phyloP scores from a whole-genome alignment of 2,888 invertebrate species.

The Myopa testacea region DNA sequence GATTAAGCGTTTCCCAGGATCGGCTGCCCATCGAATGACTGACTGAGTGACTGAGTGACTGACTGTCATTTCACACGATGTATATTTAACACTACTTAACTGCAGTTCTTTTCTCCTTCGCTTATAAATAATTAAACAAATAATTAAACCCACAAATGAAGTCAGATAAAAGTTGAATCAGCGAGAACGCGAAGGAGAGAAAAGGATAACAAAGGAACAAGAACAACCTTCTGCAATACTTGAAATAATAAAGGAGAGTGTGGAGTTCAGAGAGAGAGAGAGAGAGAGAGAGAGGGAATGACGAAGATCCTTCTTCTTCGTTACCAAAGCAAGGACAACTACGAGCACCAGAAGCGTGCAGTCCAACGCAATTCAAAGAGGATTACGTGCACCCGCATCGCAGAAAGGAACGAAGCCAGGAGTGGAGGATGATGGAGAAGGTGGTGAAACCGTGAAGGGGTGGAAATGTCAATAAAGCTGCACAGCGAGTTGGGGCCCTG shows the following conservation, averaged over 20 bases:
- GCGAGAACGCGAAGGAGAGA: not conserved
- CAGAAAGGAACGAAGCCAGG: not conserved
- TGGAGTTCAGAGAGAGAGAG: not conserved
- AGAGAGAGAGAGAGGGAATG: not conserved
- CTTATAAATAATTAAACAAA: slow-evolving; percentile 19
- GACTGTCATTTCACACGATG: not conserved
- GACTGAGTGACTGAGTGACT: not conserved
- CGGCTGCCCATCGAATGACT: not conserved
- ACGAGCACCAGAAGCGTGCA: not conserved
- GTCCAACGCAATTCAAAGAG: not conserved
- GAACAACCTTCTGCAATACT: not conserved
- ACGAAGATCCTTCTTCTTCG: not conserved
- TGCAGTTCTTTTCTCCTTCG: not conserved
- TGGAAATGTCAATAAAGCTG: slow-evolving; percentile 19
- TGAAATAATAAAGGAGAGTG: not conserved
- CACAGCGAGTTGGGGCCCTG: not conserved
- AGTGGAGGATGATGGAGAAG: not conserved
- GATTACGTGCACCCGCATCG: too few species aligned
- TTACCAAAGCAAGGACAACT: too few species aligned
- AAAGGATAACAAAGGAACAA: not conserved
- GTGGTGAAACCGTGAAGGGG: not conserved
- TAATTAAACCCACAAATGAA: slow-evolving; percentile 9
- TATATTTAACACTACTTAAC: not conserved
- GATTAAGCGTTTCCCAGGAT: not conserved
- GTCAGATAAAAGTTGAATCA: slow-evolving; percentile 4